Percentiles rank a stretch among this genome's conserved stretches.
phyloP scores from a whole-genome alignment of 2,797 vertebrate species.

The Notolepis coatsorum region DNA sequence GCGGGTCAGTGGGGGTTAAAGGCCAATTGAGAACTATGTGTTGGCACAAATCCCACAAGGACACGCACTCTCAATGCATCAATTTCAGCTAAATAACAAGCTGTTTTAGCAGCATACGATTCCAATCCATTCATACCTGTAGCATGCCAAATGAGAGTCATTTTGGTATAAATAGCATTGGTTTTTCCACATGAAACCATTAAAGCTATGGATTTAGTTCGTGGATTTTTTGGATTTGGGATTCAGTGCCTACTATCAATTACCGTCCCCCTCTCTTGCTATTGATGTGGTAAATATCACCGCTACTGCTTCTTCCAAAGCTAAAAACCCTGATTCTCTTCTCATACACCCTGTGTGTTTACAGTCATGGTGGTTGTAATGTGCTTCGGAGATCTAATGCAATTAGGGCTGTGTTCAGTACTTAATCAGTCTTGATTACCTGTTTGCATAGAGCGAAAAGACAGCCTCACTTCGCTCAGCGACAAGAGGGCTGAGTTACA shows the following conservation, averaged over 20 bases:
- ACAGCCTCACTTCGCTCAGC: constrained; percentile 44
- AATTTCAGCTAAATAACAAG: not conserved
- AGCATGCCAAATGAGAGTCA: not conserved
- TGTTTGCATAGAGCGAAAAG: constrained; percentile 65
- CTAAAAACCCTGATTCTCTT: constrained; percentile 24
- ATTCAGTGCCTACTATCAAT: constrained; percentile 17
- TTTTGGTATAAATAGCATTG: not conserved
- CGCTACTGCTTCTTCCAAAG: constrained; percentile 6
- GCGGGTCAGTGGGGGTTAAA: not conserved
- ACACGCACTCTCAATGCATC: not conserved
- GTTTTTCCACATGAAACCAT: not conserved
- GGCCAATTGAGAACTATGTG: not conserved
- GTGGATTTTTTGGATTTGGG: constrained; percentile 18
- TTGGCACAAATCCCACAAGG: not conserved
- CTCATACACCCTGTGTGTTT: constrained; percentile 38
- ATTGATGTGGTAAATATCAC: constrained; percentile 19
- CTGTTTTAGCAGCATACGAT: not conserved
- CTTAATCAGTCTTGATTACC: constrained; percentile 77
- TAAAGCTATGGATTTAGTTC: not conserved
- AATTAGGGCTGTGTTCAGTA: constrained; percentile 67
- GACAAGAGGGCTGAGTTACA: constrained; percentile 41
- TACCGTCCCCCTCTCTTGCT: constrained; percentile 1
- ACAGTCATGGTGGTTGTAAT: constrained; percentile 48
- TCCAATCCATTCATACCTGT: not conserved
- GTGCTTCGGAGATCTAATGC: constrained; percentile 64